phyloP scores from a whole-genome alignment of 2,797 vertebrate species.

The Onychomys arenicola region DNA sequence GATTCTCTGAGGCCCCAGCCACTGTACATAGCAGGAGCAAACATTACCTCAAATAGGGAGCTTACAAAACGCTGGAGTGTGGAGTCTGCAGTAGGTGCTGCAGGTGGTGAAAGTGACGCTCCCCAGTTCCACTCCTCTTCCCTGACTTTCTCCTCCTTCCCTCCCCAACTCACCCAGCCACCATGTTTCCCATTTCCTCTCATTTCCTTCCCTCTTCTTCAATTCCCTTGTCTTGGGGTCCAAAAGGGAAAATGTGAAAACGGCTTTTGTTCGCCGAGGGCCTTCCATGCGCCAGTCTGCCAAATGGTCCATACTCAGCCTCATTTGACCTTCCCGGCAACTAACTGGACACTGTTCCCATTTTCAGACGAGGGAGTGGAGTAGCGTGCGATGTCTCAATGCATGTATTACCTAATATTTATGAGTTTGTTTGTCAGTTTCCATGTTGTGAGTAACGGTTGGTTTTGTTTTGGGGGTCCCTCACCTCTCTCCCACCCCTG shows the following conservation, averaged over 20 bases:
- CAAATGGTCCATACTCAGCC: accelerated
- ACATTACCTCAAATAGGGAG: slow-evolving; percentile 80
- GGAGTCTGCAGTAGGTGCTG: slow-evolving; percentile 70
- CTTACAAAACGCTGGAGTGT: slow-evolving; percentile 83
- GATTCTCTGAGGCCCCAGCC: slow-evolving; percentile 79
- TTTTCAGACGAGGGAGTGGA: too few species aligned
- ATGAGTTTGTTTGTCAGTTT: neutral
- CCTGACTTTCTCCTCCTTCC: too few species aligned
- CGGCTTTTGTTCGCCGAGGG: neutral
- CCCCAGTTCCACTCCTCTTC: neutral
- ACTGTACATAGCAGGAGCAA: slow-evolving; percentile 59
- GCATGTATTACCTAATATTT: neutral
- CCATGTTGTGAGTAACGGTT: neutral
- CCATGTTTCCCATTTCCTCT: accelerated
- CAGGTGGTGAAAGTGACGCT: slow-evolving; percentile 55
- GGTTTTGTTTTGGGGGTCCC: neutral
- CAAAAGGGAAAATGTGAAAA: neutral
- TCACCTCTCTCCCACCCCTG: neutral
- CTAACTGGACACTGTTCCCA: neutral
- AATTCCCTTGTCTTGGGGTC: neutral
- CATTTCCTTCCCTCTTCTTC: neutral
- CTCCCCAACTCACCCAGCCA: accelerated
- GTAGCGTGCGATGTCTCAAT: neutral
- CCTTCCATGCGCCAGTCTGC: neutral
- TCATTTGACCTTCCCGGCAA: neutral